Evolutionary conservation across 1,140 invertebrate genomes (phyloP), one percentile per base, ranked within the genome.

Genomic region (Drosophila navojoa): DNA sequence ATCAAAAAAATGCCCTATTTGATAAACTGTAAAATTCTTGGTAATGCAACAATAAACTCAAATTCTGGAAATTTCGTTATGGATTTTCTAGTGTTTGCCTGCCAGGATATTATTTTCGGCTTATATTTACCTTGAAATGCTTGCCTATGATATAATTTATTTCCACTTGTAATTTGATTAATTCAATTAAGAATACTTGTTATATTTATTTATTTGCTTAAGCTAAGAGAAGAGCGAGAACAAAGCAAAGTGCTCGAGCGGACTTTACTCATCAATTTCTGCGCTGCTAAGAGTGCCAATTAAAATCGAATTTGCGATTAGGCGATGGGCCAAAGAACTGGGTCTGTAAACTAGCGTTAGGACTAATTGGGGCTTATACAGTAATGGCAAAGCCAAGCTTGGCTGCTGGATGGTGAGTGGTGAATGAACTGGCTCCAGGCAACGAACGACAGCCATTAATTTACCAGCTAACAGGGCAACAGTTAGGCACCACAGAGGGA

Each of bases 381-480:
- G 50, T 71, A 77, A 84, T 44, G 60, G 44, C n/a, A 29, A 45
- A 70, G 44, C n/a, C 22, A 45, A 70, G 27, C 22, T 40, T 5
- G 66, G 27, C 27, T 50, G 45, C 19, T 35, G 57, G 76, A 85
- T 44, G 42, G 42, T n/a, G 42, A 13, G 16, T 44, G 42, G 72
- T 81, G 82, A 86, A 86, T 74, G 70, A 58, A 60, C 61, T 70
- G 55, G 61, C 63, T 66, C 45, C 61, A 58, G 58, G 61, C 63
- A 57, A 61, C 71, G 67, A 71, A 72, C 72, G 55, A 66, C 62
- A 71, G 54, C 79, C 82, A 87, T 87, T 87, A 87, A 79, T 76
- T 75, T 64, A 16, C 15, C 13, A 63, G 66, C 68, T 63, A 63
- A 67, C 55, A 49, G 38, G 58, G 47, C 59, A 54, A 54, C 58